Conservation (phyloP, 2,113 vertebrate species). For the Bambusicola thoracicus region DNA sequence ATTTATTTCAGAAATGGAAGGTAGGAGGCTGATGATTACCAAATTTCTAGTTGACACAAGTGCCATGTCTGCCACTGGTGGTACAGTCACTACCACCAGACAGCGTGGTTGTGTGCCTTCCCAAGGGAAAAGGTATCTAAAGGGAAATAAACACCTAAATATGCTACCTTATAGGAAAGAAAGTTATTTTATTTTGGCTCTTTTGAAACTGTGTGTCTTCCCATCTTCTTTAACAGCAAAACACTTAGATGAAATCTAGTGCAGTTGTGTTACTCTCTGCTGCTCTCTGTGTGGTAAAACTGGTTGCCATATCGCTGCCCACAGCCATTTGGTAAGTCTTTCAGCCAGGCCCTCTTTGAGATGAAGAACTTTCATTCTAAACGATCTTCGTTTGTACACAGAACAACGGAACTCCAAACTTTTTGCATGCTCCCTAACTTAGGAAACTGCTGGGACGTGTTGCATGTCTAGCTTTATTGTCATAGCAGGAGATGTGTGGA, state of each 20-base stretch:
- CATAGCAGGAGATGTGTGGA: not conserved
- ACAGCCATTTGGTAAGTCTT: not conserved
- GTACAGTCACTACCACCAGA: not conserved
- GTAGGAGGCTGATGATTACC: not conserved
- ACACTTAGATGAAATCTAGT: not conserved
- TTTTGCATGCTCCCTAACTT: not conserved
- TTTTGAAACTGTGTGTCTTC: not conserved
- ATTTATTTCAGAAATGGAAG: not conserved
- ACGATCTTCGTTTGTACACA: not conserved
- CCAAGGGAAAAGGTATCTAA: not conserved
- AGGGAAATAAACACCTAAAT: not conserved
- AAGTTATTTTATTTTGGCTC: not conserved
- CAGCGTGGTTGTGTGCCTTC: not conserved
- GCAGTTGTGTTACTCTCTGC: not conserved
- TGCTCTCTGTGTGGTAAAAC: not conserved
- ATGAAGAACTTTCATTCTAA: not conserved
- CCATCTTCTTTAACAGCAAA: not conserved
- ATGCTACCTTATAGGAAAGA: not conserved
- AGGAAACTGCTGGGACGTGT: not conserved
- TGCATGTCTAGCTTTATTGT: not conserved
- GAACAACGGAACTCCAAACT: not conserved
- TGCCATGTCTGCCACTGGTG: not conserved
- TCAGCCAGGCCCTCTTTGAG: not conserved
- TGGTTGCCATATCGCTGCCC: fast-evolving
- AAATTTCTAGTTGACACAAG: not conserved